phyloP scores from a whole-genome alignment of 2,797 vertebrate genomes.

The Tokudaia muenninki region DNA sequence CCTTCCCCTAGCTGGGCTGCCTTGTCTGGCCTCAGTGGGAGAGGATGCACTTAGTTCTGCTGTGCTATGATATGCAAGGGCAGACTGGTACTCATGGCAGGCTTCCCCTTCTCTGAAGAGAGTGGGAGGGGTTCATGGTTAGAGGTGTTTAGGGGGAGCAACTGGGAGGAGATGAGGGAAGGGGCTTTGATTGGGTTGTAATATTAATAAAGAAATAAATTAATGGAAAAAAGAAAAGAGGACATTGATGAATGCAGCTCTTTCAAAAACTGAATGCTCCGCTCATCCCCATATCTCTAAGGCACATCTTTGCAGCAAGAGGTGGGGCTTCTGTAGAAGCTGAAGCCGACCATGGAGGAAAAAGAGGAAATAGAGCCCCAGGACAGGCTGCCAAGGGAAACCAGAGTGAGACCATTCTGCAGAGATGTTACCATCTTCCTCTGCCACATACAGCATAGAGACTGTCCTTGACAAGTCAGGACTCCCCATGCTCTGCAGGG shows the following conservation, averaged over 20 bases:
- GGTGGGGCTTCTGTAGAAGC: neutral
- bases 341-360: neutral
- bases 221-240: neutral
- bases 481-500: neutral
- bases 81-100: neutral
- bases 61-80: neutral
- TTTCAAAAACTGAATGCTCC: neutral
- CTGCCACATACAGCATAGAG: rapidly evolving
- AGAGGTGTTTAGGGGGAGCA: rapidly evolving
- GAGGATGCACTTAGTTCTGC: neutral
- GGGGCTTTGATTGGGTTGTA: neutral
- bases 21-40: neutral
- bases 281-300: neutral
- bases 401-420: neutral
- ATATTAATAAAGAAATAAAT: neutral
- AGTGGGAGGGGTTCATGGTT: rapidly evolving
- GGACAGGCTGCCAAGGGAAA: neutral
- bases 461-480: neutral
- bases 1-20: neutral
- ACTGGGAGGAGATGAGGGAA: neutral
- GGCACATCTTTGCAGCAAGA: neutral
- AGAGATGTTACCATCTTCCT: neutral
- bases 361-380: neutral
- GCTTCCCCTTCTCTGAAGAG: neutral
- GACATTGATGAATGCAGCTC: neutral